Conservation (phyloP, 2,113 vertebrate species). For the Heterochromis multidens region DNA sequence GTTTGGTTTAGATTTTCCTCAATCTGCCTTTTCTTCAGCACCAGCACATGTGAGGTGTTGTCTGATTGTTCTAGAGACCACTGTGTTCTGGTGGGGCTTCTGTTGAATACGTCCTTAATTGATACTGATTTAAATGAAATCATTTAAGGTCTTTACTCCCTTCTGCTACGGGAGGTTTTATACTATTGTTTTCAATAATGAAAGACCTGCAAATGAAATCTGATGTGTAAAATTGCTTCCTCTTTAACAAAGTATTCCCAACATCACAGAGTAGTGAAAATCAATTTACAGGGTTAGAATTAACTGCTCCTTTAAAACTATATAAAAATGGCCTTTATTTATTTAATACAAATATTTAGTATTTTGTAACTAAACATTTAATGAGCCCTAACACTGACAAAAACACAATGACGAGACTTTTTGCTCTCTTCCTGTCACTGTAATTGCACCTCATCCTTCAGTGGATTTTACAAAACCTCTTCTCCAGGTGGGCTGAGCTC, state of each 20-base stretch:
- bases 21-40: not conserved
- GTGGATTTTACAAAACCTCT: not conserved
- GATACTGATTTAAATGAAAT: not conserved
- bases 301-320: not conserved
- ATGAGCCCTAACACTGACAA: not conserved
- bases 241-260: not conserved
- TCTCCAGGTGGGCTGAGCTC: not conserved
- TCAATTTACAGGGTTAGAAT: not conserved
- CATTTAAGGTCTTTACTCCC: not conserved
- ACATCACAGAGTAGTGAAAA: not conserved
- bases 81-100: not conserved
- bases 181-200: not conserved
- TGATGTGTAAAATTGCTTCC: not conserved
- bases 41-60: not conserved
- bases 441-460: not conserved
- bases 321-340: not conserved
- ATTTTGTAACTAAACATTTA: not conserved
- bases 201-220: not conserved
- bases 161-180: not conserved
- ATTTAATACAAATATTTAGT: not conserved
- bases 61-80: no score
- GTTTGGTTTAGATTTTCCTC: not conserved
- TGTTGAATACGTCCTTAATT: not conserved
- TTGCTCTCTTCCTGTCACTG: not conserved
- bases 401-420: not conserved